Percentiles rank a stretch among this genome's conserved stretches.
Conservation (phyloP, 2,888 invertebrate species). For the Formica aserva region DNA sequence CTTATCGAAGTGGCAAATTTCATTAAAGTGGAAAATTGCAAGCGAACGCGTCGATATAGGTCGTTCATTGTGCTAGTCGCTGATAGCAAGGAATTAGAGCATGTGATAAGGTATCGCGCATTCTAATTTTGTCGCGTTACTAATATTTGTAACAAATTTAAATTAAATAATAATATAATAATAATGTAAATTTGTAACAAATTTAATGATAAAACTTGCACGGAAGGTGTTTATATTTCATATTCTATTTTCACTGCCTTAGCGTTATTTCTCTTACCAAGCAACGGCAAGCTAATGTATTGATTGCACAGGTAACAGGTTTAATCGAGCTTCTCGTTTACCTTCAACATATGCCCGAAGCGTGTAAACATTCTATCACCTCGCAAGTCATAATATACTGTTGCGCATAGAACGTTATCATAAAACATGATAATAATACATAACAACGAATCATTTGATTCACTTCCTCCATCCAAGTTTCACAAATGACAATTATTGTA, state of each 20-base stretch:
- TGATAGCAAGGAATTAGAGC: constrained; percentile 55
- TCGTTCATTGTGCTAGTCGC: constrained; percentile 45
- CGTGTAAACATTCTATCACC: constrained; percentile 42
- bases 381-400: constrained; percentile 38
- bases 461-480: neutral
- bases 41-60: constrained; percentile 54
- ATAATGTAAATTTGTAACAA: neutral
- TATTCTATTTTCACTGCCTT: neutral
- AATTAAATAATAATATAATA: too few species aligned
- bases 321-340: constrained; percentile 51
- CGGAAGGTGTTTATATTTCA: neutral
- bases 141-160: neutral
- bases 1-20: constrained; percentile 66
- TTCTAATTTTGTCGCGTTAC: neutral
- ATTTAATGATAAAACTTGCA: constrained; percentile 9
- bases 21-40: constrained; percentile 71
- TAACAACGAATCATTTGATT: constrained; percentile 17
- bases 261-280: neutral
- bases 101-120: constrained; percentile 13
- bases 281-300: constrained; percentile 34
- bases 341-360: constrained; percentile 36
- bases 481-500: neutral
- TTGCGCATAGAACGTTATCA: neutral
- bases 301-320: constrained; percentile 30
- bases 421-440: constrained; percentile 25